Base-by-base conservation (phyloP, 2,113 vertebrate species). In the Macquaria ambigua region DNA sequence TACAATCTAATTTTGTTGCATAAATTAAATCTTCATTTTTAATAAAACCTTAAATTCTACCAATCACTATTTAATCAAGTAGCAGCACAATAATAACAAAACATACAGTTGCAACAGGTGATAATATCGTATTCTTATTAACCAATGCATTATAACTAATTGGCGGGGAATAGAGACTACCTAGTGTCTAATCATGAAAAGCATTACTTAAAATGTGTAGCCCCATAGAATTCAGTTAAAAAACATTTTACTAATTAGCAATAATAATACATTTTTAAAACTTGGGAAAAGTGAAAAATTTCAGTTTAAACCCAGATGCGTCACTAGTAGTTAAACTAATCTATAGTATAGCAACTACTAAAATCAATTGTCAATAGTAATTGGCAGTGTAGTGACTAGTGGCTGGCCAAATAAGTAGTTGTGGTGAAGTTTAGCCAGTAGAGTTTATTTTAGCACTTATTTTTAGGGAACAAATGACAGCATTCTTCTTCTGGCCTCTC, bases 381-480 rank as follows among this genome's bases (percentile, higher is more conserved):
- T n/a, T 31, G 0, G 1, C 34, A 64, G 6, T 28, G 41, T 59
- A 11, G 41, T 52, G 46, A 39, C 0, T 3, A 62, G 25, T 61
- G 8, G 0, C 12, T 46, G 11, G 52, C 18, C 34, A 6, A 50
- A 61, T 15, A 62, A 43, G 6, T 52, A 55, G 20, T 15, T 6
- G 12, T 41, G 25, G 10, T 23, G 46, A 5, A 68, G 71, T 68
- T 64, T 8, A 61, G 10, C 28, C 23, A 1, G 3, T 55, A 11
- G 46, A 59, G 25, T 41, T 59, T 4, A 18, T 70, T 87, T 37
- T 50, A 55, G 5, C n/a, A 15, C 16, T 56, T 46, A 74, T 18
- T 77, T 72, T 25, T 50, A 15, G 34, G 5, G 18, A 73, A 46
- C 37, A 62, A 48, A 52, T 72, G 77, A 67, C 9, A n/a, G 23